Evolutionary conservation across 2,113 vertebrate genomes (phyloP).

Genomic region (Donacobius atricapilla): DNA sequence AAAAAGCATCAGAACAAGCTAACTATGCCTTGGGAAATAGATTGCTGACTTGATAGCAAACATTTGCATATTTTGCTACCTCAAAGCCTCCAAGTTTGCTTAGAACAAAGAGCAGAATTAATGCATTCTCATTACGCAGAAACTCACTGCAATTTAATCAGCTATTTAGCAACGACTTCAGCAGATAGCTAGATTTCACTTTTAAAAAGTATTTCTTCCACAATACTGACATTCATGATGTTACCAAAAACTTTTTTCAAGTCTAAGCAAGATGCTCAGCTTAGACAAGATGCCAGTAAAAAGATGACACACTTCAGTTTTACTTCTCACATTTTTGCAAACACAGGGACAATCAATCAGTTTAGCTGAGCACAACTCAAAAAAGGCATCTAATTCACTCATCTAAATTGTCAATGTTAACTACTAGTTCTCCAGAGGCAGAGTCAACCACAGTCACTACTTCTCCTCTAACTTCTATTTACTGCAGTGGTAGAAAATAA

Average conservation of each 20-base stretch:
- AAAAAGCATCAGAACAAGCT: neutral
- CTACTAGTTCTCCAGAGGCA: neutral
- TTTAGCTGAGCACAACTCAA: slow-evolving; percentile 7
- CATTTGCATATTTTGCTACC: neutral
- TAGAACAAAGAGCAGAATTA: slow-evolving; percentile 28
- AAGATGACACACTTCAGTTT: neutral
- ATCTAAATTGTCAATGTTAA: neutral
- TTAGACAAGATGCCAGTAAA: slow-evolving; percentile 22
- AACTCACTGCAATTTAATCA: neutral
- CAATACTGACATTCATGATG: neutral
- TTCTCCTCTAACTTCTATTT: neutral
- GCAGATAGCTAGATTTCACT: slow-evolving; percentile 22
- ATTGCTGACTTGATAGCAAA: slow-evolving; percentile 6
- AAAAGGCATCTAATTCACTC: neutral
- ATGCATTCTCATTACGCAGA: neutral
- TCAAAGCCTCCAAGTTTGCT: neutral
- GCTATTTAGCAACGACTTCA: neutral
- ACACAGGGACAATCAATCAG: neutral
- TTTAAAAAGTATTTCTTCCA: slow-evolving; percentile 11
- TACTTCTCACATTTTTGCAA: slow-evolving; percentile 16
- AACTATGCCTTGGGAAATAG: neutral
- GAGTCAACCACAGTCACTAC: neutral
- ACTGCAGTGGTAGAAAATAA: neutral
- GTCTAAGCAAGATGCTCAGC: slow-evolving; percentile 8
- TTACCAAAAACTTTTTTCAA: neutral